Conservation (phyloP, 2,797 vertebrate genomes). For the Scolopax rusticola region DNA sequence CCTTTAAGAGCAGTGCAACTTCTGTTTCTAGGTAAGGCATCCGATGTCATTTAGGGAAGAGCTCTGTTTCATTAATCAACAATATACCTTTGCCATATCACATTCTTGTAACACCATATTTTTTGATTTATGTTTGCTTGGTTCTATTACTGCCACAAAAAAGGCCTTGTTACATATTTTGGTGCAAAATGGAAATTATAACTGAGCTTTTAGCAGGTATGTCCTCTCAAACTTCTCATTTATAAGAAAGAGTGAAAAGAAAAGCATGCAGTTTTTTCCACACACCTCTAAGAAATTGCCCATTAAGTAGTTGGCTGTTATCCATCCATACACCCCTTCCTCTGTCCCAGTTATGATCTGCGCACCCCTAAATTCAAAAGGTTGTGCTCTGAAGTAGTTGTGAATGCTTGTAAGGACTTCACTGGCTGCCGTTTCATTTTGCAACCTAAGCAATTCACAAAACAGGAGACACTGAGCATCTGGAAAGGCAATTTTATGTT, state of each 20-base stretch:
- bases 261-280: conserved; percentile 79
- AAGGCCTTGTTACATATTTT: background rate
- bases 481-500: conserved; percentile 30
- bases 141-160: background rate
- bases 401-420: conserved; percentile 84
- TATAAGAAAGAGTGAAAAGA: conserved; percentile 18
- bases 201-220: background rate
- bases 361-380: conserved; percentile 91
- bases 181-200: background rate
- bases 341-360: conserved; percentile 93
- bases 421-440: conserved; percentile 83
- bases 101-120: background rate
- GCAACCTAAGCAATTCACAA: conserved; percentile 82
- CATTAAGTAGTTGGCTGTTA: conserved; percentile 97
- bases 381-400: conserved; percentile 86
- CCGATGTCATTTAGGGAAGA: background rate
- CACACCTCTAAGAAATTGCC: conserved; percentile 94
- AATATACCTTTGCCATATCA: background rate
- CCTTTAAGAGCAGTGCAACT: background rate
- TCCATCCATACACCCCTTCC: conserved; percentile 96
- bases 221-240: conserved; percentile 6
- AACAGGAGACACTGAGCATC: conserved; percentile 75
- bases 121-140: background rate
- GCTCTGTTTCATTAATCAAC: background rate
- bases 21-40: background rate